phyloP scores from a whole-genome alignment of 2,113 vertebrate genomes.

The Pelobates fuscus region DNA sequence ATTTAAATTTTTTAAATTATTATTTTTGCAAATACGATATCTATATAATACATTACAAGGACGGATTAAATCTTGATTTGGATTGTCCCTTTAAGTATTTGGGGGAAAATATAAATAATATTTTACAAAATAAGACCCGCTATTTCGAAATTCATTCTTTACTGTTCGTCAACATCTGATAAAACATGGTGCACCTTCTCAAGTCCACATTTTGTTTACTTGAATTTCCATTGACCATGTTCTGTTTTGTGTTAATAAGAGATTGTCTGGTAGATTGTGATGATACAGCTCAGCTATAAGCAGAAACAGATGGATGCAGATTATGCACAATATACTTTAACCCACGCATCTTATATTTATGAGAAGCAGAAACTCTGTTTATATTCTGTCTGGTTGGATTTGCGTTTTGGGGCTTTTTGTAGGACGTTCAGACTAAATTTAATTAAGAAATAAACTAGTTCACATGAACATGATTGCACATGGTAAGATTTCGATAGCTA shows the following conservation, averaged over 20 bases:
- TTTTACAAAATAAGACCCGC: conserved; percentile 10
- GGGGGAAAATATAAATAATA: not conserved
- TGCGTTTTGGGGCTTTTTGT: too few species aligned
- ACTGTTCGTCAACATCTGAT: not conserved
- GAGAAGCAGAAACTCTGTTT: too few species aligned
- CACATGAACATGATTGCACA: too few species aligned
- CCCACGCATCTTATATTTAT: not conserved
- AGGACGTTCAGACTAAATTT: too few species aligned
- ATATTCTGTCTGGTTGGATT: too few species aligned
- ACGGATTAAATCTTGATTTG: too few species aligned
- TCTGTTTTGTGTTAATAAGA: conserved; percentile 42
- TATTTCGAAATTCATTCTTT: conserved; percentile 13
- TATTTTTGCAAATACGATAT: too few species aligned
- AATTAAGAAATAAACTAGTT: too few species aligned
- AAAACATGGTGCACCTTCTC: conserved; percentile 5
- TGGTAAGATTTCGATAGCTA: too few species aligned
- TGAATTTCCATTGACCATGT: not conserved
- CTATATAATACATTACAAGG: too few species aligned
- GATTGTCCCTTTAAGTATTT: too few species aligned
- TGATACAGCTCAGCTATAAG: conserved; percentile 29
- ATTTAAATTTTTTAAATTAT: too few species aligned
- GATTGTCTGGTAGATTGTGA: conserved; percentile 31
- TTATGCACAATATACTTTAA: conserved; percentile 18
- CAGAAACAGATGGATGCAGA: conserved; percentile 44
- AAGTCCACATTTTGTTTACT: not conserved